Percentiles rank a stretch among this genome's conserved stretches.
These are phyloP conservation scores for Callionymus lyra DNA, from an alignment of 2,113 vertebrate species.

Conservation along the genomic window DNA sequence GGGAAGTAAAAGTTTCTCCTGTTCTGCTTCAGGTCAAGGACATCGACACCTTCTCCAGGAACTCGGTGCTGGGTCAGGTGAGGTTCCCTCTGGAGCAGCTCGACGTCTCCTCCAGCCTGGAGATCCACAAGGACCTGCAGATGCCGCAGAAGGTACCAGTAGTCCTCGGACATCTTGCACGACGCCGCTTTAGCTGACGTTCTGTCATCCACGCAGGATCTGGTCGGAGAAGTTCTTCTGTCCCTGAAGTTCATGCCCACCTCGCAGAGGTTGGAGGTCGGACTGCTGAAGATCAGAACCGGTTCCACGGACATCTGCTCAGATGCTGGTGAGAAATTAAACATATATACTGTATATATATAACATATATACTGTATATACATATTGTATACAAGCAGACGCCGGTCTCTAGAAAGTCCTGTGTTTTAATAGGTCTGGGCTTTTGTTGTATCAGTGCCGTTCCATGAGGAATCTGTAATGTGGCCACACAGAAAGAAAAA, in stretches of 20 bases:
- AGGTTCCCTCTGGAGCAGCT: conserved; percentile 42
- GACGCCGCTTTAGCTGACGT: not conserved
- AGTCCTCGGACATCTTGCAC: not conserved
- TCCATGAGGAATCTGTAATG: too few species aligned
- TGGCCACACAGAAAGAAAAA: too few species aligned
- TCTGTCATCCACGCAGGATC: conserved; percentile 48
- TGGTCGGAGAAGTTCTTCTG: conserved; percentile 66
- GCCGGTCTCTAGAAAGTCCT: too few species aligned
- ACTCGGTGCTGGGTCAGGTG: conserved; percentile 60
- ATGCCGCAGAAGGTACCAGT: conserved; percentile 56
- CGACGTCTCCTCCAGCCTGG: conserved; percentile 54
- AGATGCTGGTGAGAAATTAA: conserved; percentile 24
- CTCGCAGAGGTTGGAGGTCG: conserved; percentile 68
- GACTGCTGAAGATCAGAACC: conserved; percentile 63
- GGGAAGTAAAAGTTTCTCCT: too few species aligned
- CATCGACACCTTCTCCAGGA: conserved; percentile 69
- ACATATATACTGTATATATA: too few species aligned
- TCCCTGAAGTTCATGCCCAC: conserved; percentile 68
- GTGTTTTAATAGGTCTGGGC: too few species aligned
- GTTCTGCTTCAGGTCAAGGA: conserved; percentile 60
- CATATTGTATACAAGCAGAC: too few species aligned
- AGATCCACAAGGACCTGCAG: conserved; percentile 60
- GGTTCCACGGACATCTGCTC: conserved; percentile 14
- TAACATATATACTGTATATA: too few species aligned
- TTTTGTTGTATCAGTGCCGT: too few species aligned